Evolutionary conservation across 2,113 vertebrate genomes (phyloP).

Genomic region (Pituophis catenifer): DNA sequence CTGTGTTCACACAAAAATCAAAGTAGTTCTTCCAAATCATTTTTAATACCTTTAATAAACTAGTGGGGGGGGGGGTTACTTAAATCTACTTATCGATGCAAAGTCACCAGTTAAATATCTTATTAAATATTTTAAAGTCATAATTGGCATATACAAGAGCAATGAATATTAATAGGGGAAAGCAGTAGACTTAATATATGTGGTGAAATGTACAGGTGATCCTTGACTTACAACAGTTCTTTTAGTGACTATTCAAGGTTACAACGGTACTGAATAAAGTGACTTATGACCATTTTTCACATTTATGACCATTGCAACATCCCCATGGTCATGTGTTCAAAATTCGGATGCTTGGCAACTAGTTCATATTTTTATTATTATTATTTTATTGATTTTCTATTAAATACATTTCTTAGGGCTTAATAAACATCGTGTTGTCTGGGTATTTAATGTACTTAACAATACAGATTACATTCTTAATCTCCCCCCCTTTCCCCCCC

Average conservation of each 20-base stretch:
- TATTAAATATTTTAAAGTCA: not conserved
- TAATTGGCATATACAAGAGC: not conserved
- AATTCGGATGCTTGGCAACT: not conserved
- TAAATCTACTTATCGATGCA: not conserved
- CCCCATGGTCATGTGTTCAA: not conserved
- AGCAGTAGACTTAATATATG: not conserved
- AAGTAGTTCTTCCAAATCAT: not conserved
- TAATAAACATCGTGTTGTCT: too few species aligned
- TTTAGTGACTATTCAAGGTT: too few species aligned
- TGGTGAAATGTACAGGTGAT: not conserved
- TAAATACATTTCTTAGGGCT: too few species aligned
- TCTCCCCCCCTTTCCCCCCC: too few species aligned
- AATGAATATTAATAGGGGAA: not conserved
- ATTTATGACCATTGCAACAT: not conserved
- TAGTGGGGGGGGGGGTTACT: not conserved
- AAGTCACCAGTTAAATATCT: not conserved
- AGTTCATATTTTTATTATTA: too few species aligned
- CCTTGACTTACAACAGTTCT: too few species aligned
- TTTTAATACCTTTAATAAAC: not conserved
- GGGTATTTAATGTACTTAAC: too few species aligned
- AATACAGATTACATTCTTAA: too few species aligned
- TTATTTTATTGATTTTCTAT: too few species aligned
- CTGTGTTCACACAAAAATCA: not conserved
- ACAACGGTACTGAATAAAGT: too few species aligned
- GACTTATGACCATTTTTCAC: too few species aligned